Percentiles rank a stretch among this genome's conserved stretches.
Evolutionary conservation across 2,797 vertebrate genomes (phyloP).

Genomic region (Tokudaia tokunoshimensis): DNA sequence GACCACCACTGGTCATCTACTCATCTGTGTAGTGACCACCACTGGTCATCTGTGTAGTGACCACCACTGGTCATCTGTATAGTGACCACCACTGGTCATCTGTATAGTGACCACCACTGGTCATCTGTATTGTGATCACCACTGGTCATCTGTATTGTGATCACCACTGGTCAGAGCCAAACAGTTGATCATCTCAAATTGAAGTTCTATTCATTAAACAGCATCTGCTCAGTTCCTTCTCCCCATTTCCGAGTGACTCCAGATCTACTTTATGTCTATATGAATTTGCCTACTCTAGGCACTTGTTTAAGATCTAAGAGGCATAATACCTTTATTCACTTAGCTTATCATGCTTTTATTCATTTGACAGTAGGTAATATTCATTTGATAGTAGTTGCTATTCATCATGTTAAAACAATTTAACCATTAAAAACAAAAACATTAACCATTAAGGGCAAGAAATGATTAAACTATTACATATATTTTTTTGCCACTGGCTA

Average conservation of each 20-base stretch:
- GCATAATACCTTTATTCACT: background rate
- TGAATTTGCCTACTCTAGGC: background rate
- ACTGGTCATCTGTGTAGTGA: too few species aligned
- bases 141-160: too few species aligned
- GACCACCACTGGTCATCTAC: too few species aligned
- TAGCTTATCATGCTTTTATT: background rate
- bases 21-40: too few species aligned
- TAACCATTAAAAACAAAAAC: background rate
- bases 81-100: too few species aligned
- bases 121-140: too few species aligned
- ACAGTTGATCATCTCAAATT: background rate
- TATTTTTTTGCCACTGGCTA: background rate
- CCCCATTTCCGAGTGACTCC: background rate
- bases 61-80: too few species aligned
- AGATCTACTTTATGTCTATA: background rate
- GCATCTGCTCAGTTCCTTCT: background rate
- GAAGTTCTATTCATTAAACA: background rate
- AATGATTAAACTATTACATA: background rate
- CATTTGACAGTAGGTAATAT: background rate
- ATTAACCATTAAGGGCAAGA: background rate
- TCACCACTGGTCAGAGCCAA: background rate
- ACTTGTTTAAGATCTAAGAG: background rate
- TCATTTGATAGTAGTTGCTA: background rate
- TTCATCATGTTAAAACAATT: background rate
- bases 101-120: background rate